Percentiles rank a stretch among this genome's conserved stretches.
Evolutionary conservation across 2,113 vertebrate species (phyloP).

Genomic region (Fulica atra): DNA sequence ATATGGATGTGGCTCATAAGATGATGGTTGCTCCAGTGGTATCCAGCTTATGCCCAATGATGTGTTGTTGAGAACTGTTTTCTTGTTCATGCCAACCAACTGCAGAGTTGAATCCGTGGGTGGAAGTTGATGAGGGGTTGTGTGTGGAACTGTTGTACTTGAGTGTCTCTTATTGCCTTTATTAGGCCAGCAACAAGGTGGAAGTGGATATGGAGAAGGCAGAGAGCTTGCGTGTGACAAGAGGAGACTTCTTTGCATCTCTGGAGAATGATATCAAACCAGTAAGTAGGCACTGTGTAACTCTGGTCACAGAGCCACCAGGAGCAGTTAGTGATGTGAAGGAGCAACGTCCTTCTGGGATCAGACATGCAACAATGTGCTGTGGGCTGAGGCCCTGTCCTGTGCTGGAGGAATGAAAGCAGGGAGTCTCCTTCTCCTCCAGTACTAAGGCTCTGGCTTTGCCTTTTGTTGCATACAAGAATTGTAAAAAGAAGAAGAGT

Average conservation of each 20-base stretch:
- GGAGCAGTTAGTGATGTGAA: accelerated
- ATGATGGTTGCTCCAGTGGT: background rate
- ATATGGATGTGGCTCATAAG: background rate
- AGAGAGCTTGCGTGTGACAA: slow-evolving; percentile 86
- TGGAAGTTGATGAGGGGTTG: background rate
- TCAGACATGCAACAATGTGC: background rate
- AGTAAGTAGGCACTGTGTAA: slow-evolving; percentile 74
- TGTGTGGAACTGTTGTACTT: background rate
- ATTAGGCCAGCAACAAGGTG: slow-evolving; percentile 92
- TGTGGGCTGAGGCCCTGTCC: accelerated
- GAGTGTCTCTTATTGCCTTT: background rate
- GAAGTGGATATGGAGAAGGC: slow-evolving; percentile 96
- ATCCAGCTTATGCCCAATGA: background rate
- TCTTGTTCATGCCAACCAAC: accelerated
- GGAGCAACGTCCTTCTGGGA: background rate
- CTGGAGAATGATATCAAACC: slow-evolving; percentile 97
- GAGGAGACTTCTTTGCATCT: slow-evolving; percentile 89
- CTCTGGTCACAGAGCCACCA: background rate
- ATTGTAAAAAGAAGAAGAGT: background rate
- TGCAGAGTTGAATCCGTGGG: background rate
- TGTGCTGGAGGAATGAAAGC: background rate
- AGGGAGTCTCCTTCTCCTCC: background rate
- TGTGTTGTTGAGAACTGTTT: background rate
- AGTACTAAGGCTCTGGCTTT: background rate
- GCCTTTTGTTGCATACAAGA: background rate